phyloP scores from a whole-genome alignment of 2,113 vertebrate species.

The Bos javanicus region DNA sequence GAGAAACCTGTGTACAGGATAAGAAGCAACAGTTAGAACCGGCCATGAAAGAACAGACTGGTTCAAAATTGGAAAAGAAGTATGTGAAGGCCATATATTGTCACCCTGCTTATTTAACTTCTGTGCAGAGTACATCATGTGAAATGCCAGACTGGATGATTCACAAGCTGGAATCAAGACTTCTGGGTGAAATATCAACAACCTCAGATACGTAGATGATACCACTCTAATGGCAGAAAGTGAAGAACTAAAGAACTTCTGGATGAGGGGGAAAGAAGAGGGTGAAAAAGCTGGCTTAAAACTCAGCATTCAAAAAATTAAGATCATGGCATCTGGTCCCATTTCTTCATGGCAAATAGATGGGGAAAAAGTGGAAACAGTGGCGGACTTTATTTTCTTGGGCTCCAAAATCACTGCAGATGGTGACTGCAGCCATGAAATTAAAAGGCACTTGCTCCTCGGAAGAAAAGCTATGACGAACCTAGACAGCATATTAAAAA shows the following conservation, averaged over 20 bases:
- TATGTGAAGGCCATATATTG: not conserved
- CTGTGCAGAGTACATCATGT: not conserved
- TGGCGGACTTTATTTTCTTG: not conserved
- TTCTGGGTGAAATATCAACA: not conserved
- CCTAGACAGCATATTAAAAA: not conserved
- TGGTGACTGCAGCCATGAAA: not conserved
- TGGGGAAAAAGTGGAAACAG: not conserved
- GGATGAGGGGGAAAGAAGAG: not conserved
- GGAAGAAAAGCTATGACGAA: not conserved
- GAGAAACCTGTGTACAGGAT: not conserved
- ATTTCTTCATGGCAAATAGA: not conserved
- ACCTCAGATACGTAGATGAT: not conserved
- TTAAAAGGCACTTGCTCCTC: not conserved
- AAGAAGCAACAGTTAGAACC: not conserved
- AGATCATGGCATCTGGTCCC: not conserved
- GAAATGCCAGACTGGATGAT: not conserved
- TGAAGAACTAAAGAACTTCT: not conserved
- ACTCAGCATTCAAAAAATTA: not conserved
- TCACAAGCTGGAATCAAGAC: not conserved
- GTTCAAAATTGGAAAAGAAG: not conserved
- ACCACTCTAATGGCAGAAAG: not conserved
- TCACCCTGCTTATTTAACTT: not conserved
- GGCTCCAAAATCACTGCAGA: not conserved
- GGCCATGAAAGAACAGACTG: not conserved
- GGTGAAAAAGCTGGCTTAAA: not conserved